Percentiles rank a stretch among this genome's conserved stretches.
phyloP scores from a whole-genome alignment of 2,797 vertebrate genomes.

The Momotus momota region DNA sequence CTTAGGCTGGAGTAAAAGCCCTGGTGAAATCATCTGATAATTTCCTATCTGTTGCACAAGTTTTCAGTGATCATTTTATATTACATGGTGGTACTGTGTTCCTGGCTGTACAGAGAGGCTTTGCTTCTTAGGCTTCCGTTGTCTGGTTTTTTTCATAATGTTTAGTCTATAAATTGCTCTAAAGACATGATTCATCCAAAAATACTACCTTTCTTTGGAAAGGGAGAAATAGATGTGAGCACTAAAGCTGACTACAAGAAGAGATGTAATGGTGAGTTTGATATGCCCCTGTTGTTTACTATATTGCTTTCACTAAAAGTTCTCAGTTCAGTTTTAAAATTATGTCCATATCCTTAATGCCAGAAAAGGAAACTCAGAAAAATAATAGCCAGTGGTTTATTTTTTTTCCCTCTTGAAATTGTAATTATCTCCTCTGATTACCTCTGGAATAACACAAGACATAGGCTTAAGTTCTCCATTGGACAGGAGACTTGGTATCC shows the following conservation, averaged over 20 bases:
- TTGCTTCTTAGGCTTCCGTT: background rate
- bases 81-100: background rate
- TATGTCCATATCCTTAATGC: background rate
- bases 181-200: background rate
- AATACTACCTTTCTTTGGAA: background rate
- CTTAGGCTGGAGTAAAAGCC: background rate
- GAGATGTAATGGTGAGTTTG: background rate
- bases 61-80: background rate
- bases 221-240: background rate
- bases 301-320: background rate
- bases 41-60: background rate
- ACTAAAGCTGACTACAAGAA: background rate
- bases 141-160: background rate
- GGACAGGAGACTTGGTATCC: background rate
- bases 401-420: background rate
- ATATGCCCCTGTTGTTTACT: background rate
- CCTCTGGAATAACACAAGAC: background rate
- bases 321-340: background rate
- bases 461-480: background rate
- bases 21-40: background rate
- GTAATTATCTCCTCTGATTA: background rate
- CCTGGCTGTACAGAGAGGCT: background rate
- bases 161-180: background rate
- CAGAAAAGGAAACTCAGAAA: background rate
- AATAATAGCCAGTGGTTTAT: background rate